phyloP scores from a whole-genome alignment of 2,113 vertebrate species.

The Neogobius melanostomus region DNA sequence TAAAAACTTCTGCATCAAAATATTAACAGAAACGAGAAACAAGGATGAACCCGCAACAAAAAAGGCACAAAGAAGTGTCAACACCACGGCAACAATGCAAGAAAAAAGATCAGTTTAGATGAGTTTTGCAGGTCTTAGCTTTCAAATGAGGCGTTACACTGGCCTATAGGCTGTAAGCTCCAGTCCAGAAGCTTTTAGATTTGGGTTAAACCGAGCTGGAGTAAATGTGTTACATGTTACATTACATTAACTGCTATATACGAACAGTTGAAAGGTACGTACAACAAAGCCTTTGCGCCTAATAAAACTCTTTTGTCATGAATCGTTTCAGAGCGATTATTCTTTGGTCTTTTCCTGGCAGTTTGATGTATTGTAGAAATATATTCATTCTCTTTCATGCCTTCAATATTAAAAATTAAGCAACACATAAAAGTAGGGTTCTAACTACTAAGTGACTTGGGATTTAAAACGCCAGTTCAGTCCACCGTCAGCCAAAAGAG shows the following conservation, averaged over 20 bases:
- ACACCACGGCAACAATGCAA: too few relatives aligned
- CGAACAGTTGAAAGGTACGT: slow-evolving; percentile 4
- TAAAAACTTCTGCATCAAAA: too few relatives aligned
- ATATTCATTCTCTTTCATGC: neutral
- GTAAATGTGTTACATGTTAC: neutral
- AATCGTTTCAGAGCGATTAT: neutral
- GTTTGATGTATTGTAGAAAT: slow-evolving; percentile 9
- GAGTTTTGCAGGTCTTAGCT: too few relatives aligned
- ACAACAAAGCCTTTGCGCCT: slow-evolving; percentile 7
- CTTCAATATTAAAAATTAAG: neutral
- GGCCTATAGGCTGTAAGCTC: too few relatives aligned
- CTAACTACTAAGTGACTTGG: neutral
- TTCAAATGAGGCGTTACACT: too few relatives aligned
- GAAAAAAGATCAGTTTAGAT: too few relatives aligned
- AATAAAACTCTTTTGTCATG: neutral
- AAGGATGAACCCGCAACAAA: too few relatives aligned
- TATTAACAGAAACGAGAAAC: too few relatives aligned
- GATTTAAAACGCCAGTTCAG: neutral
- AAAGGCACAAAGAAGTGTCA: too few relatives aligned
- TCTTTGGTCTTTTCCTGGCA: neutral
- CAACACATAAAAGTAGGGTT: slow-evolving; percentile 2
- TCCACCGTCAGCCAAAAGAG: neutral
- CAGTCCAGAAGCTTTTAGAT: too few relatives aligned
- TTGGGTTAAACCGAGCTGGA: too few relatives aligned
- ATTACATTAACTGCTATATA: neutral